phyloP scores from a whole-genome alignment of 2,113 vertebrate species.

The Chamaetylas fuelleborni region DNA sequence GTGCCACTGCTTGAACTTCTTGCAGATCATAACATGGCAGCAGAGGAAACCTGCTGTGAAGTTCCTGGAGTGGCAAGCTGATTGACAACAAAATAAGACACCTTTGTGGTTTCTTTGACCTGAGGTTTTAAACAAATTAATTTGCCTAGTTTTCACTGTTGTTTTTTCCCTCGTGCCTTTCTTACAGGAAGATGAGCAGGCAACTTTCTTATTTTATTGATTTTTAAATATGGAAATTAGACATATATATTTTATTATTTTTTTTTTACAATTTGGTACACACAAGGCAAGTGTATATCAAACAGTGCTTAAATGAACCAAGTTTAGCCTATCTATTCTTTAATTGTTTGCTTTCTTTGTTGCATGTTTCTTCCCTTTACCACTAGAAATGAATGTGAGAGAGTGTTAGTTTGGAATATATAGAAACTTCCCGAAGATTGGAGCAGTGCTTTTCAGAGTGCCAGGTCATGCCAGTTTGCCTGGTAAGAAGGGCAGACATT shows the following conservation, averaged over 20 bases:
- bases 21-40: neutral
- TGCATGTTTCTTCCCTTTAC: neutral
- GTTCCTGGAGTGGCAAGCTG: neutral
- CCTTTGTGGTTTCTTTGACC: neutral
- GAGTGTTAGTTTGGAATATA: neutral
- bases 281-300: neutral
- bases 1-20: neutral
- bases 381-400: neutral
- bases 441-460: conserved; percentile 70
- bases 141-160: neutral
- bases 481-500: conserved; percentile 23
- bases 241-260: neutral
- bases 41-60: neutral
- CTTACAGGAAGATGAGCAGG: neutral
- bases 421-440: conserved; percentile 60
- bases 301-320: neutral
- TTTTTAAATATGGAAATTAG: neutral
- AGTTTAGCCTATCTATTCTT: neutral
- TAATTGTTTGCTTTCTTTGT: neutral
- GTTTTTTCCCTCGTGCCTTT: neutral
- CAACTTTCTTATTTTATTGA: neutral
- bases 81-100: neutral
- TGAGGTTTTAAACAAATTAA: neutral
- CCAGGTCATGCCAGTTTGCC: conserved; percentile 70
- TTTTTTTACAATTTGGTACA: neutral